Evolutionary conservation across 30 jellyfish, hydroid and myxozoan species (phyloP).

Genomic region (Morbakka virulenta): DNA sequence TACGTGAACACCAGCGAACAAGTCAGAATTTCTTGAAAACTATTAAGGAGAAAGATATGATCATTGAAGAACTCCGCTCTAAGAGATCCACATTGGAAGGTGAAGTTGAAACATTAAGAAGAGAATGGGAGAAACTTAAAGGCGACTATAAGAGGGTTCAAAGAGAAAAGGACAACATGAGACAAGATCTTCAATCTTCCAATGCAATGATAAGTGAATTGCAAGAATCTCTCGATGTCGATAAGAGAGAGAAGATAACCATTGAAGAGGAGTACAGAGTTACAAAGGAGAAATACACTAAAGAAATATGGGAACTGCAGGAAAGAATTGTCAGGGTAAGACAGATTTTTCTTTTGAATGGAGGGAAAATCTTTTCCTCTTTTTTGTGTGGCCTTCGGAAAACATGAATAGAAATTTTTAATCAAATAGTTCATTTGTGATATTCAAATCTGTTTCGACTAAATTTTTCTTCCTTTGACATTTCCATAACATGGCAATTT

Average conservation of each 20-base stretch:
- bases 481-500: neutral
- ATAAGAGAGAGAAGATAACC: constrained; percentile 61
- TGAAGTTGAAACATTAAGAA: constrained; percentile 84
- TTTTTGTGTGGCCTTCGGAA: neutral
- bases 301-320: constrained; percentile 67
- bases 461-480: neutral
- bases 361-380: too few relatives aligned
- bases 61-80: constrained; percentile 79
- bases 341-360: too few relatives aligned
- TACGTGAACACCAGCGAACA: constrained; percentile 79
- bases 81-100: constrained; percentile 78
- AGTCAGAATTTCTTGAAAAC: constrained; percentile 65
- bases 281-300: constrained; percentile 74
- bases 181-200: constrained; percentile 67
- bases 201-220: constrained; percentile 52
- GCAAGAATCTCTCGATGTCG: constrained; percentile 56
- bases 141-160: constrained; percentile 94
- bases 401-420: neutral
- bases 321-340: constrained; percentile 72
- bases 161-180: constrained; percentile 77
- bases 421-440: neutral
- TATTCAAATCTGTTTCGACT: neutral
- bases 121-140: constrained; percentile 82
- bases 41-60: constrained; percentile 69
- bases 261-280: constrained; percentile 78